Percentiles rank a stretch among this genome's conserved stretches.
Evolutionary conservation across 1,140 invertebrate genomes (phyloP).

Genomic region (Orchestia grillus): DNA sequence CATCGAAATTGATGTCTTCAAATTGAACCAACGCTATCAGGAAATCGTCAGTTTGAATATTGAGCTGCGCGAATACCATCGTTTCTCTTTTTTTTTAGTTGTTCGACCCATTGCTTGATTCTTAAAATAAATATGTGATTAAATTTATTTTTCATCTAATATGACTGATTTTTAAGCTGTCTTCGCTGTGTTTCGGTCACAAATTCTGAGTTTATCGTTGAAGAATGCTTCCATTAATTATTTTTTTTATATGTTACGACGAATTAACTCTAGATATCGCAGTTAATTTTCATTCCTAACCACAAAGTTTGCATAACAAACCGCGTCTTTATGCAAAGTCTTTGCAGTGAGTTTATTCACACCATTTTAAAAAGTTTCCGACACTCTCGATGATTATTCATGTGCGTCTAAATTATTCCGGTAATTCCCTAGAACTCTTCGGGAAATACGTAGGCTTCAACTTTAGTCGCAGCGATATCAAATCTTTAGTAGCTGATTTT

Average conservation of each 20-base stretch:
- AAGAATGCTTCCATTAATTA: neutral
- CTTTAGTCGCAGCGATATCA: too few relatives aligned
- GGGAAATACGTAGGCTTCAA: too few relatives aligned
- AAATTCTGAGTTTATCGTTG: neutral
- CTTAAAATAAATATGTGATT: neutral
- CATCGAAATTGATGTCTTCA: neutral
- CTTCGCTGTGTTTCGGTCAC: neutral
- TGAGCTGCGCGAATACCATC: neutral
- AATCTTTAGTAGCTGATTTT: too few relatives aligned
- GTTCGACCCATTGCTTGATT: neutral
- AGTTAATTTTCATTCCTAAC: neutral
- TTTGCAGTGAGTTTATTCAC: neutral
- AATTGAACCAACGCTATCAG: neutral
- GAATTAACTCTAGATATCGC: neutral
- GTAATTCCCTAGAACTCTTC: too few relatives aligned
- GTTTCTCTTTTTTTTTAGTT: too few relatives aligned
- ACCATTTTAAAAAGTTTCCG: too few relatives aligned
- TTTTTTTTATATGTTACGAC: neutral
- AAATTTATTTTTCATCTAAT: neutral
- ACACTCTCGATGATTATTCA: too few relatives aligned
- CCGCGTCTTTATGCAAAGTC: neutral
- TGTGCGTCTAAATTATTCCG: too few relatives aligned
- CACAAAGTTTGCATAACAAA: too few relatives aligned
- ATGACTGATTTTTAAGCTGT: neutral
- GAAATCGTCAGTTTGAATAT: neutral